phyloP scores from a whole-genome alignment of 2,797 vertebrate species.

The Mycteria americana region DNA sequence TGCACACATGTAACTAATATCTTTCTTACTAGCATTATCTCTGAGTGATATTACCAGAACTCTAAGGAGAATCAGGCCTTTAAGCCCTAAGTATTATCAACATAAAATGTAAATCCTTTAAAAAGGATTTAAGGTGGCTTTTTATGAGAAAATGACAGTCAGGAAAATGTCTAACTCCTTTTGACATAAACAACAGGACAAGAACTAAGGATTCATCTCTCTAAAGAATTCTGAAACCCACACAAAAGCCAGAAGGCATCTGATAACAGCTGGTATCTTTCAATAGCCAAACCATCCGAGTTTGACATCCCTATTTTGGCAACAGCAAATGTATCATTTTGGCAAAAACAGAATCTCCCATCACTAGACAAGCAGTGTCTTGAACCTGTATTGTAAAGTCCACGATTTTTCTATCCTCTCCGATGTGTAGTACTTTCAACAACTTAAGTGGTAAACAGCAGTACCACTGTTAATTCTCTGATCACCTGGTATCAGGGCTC shows the following conservation, averaged over 20 bases:
- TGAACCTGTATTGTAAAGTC: not conserved
- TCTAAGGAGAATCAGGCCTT: not conserved
- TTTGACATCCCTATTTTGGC: not conserved
- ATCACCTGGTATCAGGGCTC: not conserved
- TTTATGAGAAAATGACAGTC: not conserved
- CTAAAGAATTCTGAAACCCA: not conserved
- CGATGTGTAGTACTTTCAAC: rapidly evolving
- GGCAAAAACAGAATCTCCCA: not conserved
- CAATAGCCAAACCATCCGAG: not conserved
- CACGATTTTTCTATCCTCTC: not conserved
- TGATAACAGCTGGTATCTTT: not conserved
- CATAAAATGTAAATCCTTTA: conserved; percentile 23
- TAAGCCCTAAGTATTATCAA: conserved; percentile 1
- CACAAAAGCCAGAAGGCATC: not conserved
- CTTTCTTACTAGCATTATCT: not conserved
- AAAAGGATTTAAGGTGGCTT: conserved; percentile 23
- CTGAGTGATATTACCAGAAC: not conserved
- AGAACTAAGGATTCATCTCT: not conserved
- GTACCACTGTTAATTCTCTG: not conserved
- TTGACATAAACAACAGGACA: not conserved
- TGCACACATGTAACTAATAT: not conserved
- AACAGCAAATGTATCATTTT: not conserved
- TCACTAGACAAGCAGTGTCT: not conserved
- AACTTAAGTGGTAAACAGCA: not conserved
- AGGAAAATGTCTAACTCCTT: not conserved